Conservation (phyloP, 2,797 vertebrate genomes). For the Scolopax rusticola region DNA sequence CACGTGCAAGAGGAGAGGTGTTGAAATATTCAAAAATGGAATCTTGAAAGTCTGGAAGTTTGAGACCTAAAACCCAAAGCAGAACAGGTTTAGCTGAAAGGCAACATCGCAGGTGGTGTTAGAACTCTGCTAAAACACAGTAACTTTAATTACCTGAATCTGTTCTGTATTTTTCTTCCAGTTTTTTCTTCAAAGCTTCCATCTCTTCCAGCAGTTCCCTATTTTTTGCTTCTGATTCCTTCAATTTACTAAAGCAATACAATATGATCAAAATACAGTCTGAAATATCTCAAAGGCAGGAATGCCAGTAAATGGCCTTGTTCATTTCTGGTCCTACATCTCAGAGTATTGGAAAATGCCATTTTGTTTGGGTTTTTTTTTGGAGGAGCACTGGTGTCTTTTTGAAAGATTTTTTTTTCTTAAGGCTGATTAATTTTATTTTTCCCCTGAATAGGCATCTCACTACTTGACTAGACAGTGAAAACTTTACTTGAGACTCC, state of each 20-base stretch:
- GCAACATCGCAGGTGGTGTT: not conserved
- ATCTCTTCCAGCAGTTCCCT: slow-evolving; percentile 88
- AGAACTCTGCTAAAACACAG: not conserved
- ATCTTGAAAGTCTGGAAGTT: slow-evolving; percentile 95
- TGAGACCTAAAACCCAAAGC: slow-evolving; percentile 84
- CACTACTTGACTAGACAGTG: not conserved
- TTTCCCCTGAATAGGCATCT: not conserved
- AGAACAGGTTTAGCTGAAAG: slow-evolving; percentile 23
- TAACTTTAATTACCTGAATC: slow-evolving; percentile 84
- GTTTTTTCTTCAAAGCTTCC: slow-evolving; percentile 90
- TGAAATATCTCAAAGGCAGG: not conserved
- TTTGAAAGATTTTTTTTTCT: not conserved
- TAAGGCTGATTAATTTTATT: not conserved
- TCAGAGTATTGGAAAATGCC: not conserved
- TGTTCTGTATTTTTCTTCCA: slow-evolving; percentile 90
- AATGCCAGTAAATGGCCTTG: not conserved
- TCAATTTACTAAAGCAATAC: slow-evolving; percentile 87
- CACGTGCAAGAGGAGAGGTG: slow-evolving; percentile 93
- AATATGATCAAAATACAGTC: not conserved
- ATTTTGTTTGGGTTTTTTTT: not conserved
- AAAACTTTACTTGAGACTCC: not conserved
- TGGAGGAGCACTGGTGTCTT: fast-evolving
- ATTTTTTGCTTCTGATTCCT: slow-evolving; percentile 88
- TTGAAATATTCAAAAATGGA: slow-evolving; percentile 99
- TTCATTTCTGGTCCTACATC: not conserved